Base-by-base conservation (phyloP, 2,888 invertebrate species). In the Linnaemya tessellans region DNA sequence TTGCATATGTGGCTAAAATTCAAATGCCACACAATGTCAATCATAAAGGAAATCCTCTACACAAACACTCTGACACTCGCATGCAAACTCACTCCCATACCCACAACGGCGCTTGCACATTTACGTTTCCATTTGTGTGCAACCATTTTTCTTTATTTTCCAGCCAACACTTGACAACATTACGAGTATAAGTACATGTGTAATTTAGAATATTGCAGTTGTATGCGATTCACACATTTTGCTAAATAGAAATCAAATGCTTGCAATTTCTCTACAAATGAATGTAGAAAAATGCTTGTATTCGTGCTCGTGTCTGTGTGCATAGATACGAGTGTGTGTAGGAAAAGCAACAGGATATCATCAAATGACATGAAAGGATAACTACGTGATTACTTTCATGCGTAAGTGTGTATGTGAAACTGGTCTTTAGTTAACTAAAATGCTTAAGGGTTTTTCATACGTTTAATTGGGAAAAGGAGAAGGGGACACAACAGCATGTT, bases 1-100 rank as follows among this genome's bases (percentile, higher is more conserved):
- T 84, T 84, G 84, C 81, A 84, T 84, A 81, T 84, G 81, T 81
- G 81, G 84, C 78, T 81, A 84, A 84, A 84, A 84, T 81, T 84
- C 78, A 81, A 84, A 84, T 84, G 84, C 78, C 84, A 79, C 81
- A 84, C 81, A 81, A 84, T 84, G 78, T 84, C 84, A 84, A 84
- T 84, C 84, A 81, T 65, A 82, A 74, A 84, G 74, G 84, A 84
- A 81, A 84, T 81, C 81, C 78, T 81, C 62, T 81, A 62, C 60
- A 71, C 35, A 74, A 67, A 74, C 35, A 67, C 38, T 68, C 49
- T 20, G 43, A 71, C 38, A 68, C 22, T 30, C 71, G 22, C 49
- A 71, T 13, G 51, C 18, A 41, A 20, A 41, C 51, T 22, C 64
- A 65, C 3, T 38, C 9, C 15, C 20, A 22, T 4, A n/a, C 9